Conservation (phyloP, 2,797 vertebrate species). For the Falco concolor region DNA sequence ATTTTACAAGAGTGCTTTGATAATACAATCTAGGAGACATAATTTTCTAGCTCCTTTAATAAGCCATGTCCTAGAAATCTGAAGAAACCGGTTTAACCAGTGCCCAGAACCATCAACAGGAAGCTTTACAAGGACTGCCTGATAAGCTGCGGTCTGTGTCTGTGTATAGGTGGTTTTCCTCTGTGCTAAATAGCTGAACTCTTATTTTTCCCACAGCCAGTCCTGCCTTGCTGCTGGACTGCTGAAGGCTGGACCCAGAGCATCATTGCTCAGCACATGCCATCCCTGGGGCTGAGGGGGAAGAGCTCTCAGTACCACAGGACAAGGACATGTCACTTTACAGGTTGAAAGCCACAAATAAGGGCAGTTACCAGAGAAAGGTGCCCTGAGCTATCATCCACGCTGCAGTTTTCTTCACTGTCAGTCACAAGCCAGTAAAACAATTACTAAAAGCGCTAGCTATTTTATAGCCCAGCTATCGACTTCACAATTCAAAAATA, state of each 20-base stretch:
- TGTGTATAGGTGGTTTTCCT: not conserved
- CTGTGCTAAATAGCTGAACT: not conserved
- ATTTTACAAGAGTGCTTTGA: not conserved
- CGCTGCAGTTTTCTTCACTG: not conserved
- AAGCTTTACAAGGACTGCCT: not conserved
- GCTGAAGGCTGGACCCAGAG: not conserved
- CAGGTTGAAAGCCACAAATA: not conserved
- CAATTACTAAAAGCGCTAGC: not conserved
- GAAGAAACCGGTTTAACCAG: not conserved
- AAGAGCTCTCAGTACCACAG: not conserved
- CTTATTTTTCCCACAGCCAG: not conserved
- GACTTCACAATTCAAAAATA: not conserved
- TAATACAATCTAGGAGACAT: not conserved
- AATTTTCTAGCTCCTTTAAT: not conserved
- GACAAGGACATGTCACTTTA: not conserved
- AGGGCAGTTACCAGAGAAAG: not conserved
- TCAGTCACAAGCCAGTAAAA: not conserved
- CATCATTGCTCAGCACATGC: fast-evolving
- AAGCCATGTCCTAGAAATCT: not conserved
- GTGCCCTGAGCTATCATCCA: not conserved
- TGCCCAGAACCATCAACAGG: not conserved
- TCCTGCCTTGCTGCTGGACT: not conserved
- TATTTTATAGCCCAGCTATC: not conserved
- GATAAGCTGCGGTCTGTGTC: not conserved
- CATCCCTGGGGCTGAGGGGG: not conserved